A percentile compares a stretch with the other conserved stretches of the same genome.
These are phyloP conservation scores for Drosophila pectinifera DNA, from an alignment of 1,140 invertebrate genomes.

Conservation along the genomic window DNA sequence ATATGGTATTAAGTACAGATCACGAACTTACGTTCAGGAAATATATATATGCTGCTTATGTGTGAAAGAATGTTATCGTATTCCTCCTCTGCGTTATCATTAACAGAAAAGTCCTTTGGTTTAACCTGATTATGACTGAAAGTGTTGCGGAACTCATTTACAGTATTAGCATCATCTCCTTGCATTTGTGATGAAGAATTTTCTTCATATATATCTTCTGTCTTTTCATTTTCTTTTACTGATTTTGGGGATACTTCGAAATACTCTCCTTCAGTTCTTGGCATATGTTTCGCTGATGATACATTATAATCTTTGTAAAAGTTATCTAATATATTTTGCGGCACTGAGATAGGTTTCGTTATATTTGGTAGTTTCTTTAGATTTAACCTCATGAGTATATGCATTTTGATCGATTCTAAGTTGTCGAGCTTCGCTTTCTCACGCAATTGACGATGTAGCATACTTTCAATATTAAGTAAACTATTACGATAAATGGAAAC, in stretches of 20 bases:
- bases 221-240: background rate
- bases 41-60: slow-evolving; percentile 72
- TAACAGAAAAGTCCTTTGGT: slow-evolving; percentile 1
- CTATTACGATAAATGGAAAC: slow-evolving; percentile 58
- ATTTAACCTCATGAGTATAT: slow-evolving; percentile 74
- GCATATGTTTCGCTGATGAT: slow-evolving; percentile 14
- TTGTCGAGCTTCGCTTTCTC: slow-evolving; percentile 76
- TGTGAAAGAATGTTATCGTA: slow-evolving; percentile 67
- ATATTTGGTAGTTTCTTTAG: slow-evolving; percentile 74
- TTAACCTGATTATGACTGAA: slow-evolving; percentile 7
- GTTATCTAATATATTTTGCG: slow-evolving; percentile 69
- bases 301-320: slow-evolving; percentile 71
- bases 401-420: slow-evolving; percentile 78
- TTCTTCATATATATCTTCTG: slow-evolving; percentile 5
- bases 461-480: slow-evolving; percentile 55
- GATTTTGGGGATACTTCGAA: background rate
- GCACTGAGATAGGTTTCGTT: slow-evolving; percentile 67
- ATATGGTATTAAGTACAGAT: background rate
- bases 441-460: slow-evolving; percentile 64
- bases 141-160: slow-evolving; percentile 27
- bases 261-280: background rate
- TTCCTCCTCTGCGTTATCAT: slow-evolving; percentile 46
- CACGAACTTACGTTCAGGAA: slow-evolving; percentile 75
- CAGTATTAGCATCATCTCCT: slow-evolving; percentile 55
- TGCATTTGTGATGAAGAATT: slow-evolving; percentile 58